Base-by-base conservation (phyloP, 1,140 invertebrate species). In the Lineus longissimus region DNA sequence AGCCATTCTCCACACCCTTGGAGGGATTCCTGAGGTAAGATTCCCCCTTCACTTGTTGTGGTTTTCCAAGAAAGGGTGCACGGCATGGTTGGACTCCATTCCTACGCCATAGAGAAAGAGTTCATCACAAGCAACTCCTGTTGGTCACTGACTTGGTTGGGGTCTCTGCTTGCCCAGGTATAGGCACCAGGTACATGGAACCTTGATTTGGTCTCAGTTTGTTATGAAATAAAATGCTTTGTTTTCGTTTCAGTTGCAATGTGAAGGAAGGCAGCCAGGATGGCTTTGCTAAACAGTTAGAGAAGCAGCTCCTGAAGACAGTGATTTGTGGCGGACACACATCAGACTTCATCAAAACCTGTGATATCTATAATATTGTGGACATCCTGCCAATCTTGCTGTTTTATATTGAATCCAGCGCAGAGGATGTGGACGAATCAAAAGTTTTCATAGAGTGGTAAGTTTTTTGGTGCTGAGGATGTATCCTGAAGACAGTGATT, bases 391-490 rank as follows among this genome's bases (percentile, higher is more conserved):
- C 71, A n/a, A 61, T 72, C 27, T 23, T 70, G 40, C 62, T 68
- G 22, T 68, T 70, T 63, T 65, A 67, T 59, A 62, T 63, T 25
- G 66, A 68, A 9, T 36, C 67, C 15, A 70, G 68, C 59, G 45
- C 66, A 33, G 69, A 67, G 31, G 69, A 72, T 40, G 62, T 43
- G 23, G 55, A 66, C 23, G 41, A 68, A 13, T 70, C 64, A 65
- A 70, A 65, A 65, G 29, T 61, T 23, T 59, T 72, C 36, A 63
- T 64, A 62, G 66, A 72, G 19, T 66, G 70, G 70, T 70, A 61
- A 57, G 55, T n/a, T n/a, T n/a, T 58, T 15, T 4, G 11, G 31
- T 61, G 27, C 17, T 54, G 2, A n/a, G 30, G n/a, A 31, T 30
- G 17, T n/a, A n/a, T 51, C n/a, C 25, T 51, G 47, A 51, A 51